Base-by-base conservation (phyloP, 2,888 invertebrate genomes). In the Thysanoteuthis rhombus region DNA sequence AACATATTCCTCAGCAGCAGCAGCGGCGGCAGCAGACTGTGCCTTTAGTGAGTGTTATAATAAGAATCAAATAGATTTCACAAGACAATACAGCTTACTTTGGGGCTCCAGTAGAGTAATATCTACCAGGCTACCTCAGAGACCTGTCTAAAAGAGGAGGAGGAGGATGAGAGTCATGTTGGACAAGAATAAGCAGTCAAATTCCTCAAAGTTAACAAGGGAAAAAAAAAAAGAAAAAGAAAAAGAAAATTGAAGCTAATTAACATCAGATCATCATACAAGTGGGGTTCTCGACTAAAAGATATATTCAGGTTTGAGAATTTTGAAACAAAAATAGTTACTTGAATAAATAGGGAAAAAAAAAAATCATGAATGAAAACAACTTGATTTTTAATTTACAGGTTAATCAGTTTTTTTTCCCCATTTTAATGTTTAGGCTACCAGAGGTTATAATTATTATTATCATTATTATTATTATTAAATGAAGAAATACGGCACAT, bases 61-160 rank as follows among this genome's bases (percentile, higher is more conserved):
- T n/a, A n/a, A n/a, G n/a, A n/a, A 36, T 32, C n/a, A 45, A 92
- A 92, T 45, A 92, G 45, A n/a, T 32, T 40, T 91, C 40, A 91
- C 91, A 91, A 91, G 90, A 90, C 38, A 38, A 90, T 40, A 91
- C 42, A 39, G 91, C 91, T 91, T 91, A 91, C 91, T 91, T 91
- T 91, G n/a, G n/a, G 40, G 42, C 42, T 91, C 32, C 40, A 91
- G 91, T 91, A 91, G 91, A 40, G 38, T 42, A n/a, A 40, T 40
- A 91, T 28, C 52, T 52, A 52, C 52, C 52, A 52, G 25, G 52
- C 52, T 52, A 52, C 52, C 52, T 52, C 52, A 52, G 52, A 52
- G 52, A 52, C 52, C 52, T 52, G 52, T 52, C 52, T 52, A 52
- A 52, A 52, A 52, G 52, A 52, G 52, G 52, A 52, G 52, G 52